Evolutionary conservation across 2,797 vertebrate genomes (phyloP).

Genomic region (Glossophaga mutica): DNA sequence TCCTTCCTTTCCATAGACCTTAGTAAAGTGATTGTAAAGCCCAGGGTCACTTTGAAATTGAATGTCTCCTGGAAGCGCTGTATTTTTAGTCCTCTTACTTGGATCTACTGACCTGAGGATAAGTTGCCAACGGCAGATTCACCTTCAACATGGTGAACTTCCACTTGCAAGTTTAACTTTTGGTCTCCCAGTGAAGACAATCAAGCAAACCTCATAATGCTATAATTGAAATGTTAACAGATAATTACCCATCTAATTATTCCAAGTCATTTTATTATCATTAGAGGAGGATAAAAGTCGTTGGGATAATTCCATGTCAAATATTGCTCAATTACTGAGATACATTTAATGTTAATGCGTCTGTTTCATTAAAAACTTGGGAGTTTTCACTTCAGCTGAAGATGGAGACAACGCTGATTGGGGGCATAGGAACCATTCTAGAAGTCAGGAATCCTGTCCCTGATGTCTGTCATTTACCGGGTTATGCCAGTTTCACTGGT

Average conservation of each 20-base stretch:
- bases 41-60: neutral
- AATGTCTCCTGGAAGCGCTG: neutral
- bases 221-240: constrained; percentile 69
- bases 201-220: constrained; percentile 41
- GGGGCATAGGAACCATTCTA: neutral
- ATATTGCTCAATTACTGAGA: neutral
- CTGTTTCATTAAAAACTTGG: neutral
- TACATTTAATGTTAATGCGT: neutral
- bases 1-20: neutral
- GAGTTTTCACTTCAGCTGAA: neutral
- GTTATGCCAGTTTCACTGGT: neutral
- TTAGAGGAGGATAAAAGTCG: constrained; percentile 29
- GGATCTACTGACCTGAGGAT: neutral
- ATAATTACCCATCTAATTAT: constrained; percentile 65
- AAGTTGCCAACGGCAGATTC: neutral
- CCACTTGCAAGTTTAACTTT: constrained; percentile 24
- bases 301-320: constrained; percentile 55
- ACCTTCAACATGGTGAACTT: neutral
- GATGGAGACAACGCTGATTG: neutral
- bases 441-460: neutral
- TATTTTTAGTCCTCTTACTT: neutral
- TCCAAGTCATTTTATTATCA: constrained; percentile 35
- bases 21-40: neutral
- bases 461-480: neutral
- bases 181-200: neutral